Evolutionary conservation across 2,797 vertebrate species (phyloP), one percentile per base, ranked within the genome.

Genomic region (Hippoglossus hippoglossus): DNA sequence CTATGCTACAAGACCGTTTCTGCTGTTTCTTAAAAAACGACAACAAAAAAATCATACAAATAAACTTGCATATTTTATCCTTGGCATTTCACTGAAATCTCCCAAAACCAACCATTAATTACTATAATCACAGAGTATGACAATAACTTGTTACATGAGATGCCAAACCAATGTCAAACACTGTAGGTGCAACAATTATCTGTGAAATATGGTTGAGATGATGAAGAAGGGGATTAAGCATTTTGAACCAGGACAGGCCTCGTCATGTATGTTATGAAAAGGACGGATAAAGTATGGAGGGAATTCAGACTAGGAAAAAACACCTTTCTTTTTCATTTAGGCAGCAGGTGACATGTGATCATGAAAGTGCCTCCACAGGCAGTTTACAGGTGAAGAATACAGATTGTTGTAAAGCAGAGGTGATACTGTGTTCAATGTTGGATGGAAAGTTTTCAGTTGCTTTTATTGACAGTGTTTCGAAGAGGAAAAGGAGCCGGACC

Each of bases 231-330:
- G 19, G 49, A 63, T 62, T 34, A 50, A 66, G 89, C 22, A 92
- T 65, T 89, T 93, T 55, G 71, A 83, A 59, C 51, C 6, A 68
- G 31, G 65, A 67, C 24, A 25, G 71, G 60, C 73, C 49, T 58
- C 24, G 70, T 64, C 10, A 82, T 39, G 36, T 39, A 39, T 49
- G 89, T 91, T 63, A 49, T 47, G 16, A 2, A 59, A 71, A 75
- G 31, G 67, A 71, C 36, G 28, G 61, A 65, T n/a, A 15, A 41
- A 1, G 68, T 25, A 71, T 34, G 73, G 60, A 60, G n/a, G 28
- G 21, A 71, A 61, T 47, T 70, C 52, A 60, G 28, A 31, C 7
- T 31, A 31, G 41, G 28, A 55, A 61, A 59, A 36, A 55, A 57
- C 25, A 5, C 28, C 24, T 46, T 46, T 46, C 46, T n/a, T 64